Conservation (phyloP, 2,113 vertebrate genomes). For the Centropristis striata region DNA sequence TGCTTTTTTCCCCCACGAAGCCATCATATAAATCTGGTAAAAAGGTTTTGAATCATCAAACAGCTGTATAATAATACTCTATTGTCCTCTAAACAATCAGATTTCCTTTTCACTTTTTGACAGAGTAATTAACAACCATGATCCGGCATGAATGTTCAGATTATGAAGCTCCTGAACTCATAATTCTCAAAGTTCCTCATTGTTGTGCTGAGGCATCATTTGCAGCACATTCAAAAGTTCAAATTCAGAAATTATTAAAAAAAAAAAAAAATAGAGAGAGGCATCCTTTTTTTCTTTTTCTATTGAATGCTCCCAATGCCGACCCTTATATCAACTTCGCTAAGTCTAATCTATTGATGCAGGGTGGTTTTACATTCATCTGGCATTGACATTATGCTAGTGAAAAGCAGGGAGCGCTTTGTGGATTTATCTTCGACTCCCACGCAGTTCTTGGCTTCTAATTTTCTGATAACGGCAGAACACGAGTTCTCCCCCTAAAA, state of each 20-base stretch:
- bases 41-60: constrained; percentile 37
- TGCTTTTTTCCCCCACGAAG: background rate
- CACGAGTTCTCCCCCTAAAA: constrained; percentile 73
- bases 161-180: constrained; percentile 37
- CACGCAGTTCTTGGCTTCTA: constrained; percentile 81
- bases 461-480: constrained; percentile 87
- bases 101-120: constrained; percentile 36
- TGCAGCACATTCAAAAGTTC: constrained; percentile 25
- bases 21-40: background rate
- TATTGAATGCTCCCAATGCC: constrained; percentile 39
- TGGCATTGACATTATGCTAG: constrained; percentile 74
- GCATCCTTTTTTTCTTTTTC: background rate
- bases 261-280: constrained; percentile 32
- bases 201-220: constrained; percentile 9
- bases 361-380: constrained; percentile 80
- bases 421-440: constrained; percentile 83
- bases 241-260: constrained; percentile 29
- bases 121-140: constrained; percentile 61
- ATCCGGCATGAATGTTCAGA: constrained; percentile 48
- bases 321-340: constrained; percentile 63
- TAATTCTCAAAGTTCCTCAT: constrained; percentile 30
- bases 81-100: constrained; percentile 40
- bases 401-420: constrained; percentile 74
- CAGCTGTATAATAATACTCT: background rate
- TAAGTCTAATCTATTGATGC: constrained; percentile 78